Percentiles rank a stretch among this genome's conserved stretches.
phyloP scores from a whole-genome alignment of 2,888 invertebrate species.

The Seladonia tumulorum region DNA sequence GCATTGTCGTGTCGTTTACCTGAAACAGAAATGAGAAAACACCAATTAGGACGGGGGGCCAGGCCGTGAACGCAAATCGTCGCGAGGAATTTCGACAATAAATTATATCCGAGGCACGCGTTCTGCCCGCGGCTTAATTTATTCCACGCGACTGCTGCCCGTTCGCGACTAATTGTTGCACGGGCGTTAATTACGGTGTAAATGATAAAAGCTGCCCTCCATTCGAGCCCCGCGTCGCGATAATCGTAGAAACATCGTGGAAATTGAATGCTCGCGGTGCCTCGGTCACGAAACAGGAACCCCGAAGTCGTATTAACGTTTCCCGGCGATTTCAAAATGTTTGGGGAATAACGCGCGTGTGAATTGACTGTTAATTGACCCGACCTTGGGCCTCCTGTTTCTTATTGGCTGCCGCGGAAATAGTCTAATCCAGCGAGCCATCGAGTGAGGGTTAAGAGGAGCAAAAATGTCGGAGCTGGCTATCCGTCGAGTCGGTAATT shows the following conservation, averaged over 20 bases:
- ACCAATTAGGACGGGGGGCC: slow-evolving; percentile 6
- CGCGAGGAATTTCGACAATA: slow-evolving; percentile 21
- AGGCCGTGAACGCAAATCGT: slow-evolving; percentile 6
- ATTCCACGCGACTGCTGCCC: slow-evolving; percentile 57
- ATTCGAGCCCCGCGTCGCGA: slow-evolving; percentile 58
- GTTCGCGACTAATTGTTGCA: slow-evolving; percentile 65
- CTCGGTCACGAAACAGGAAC: slow-evolving; percentile 18
- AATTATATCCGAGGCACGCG: slow-evolving; percentile 33
- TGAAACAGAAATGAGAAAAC: slow-evolving; percentile 38
- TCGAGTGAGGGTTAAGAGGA: slow-evolving; percentile 31
- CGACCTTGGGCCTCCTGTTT: slow-evolving; percentile 23
- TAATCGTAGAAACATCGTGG: slow-evolving; percentile 62
- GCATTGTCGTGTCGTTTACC: slow-evolving; percentile 32
- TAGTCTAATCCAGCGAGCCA: slow-evolving; percentile 42
- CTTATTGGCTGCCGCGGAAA: slow-evolving; percentile 5
- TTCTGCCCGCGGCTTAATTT: slow-evolving; percentile 29
- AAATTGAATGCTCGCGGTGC: slow-evolving; percentile 37
- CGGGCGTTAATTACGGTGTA: slow-evolving; percentile 74
- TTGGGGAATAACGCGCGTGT: neutral
- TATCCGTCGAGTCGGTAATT: slow-evolving; percentile 74
- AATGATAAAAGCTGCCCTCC: slow-evolving; percentile 70
- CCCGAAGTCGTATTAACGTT: slow-evolving; percentile 10
- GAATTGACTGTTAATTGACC: slow-evolving; percentile 42
- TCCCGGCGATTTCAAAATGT: neutral
- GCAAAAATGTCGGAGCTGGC: slow-evolving; percentile 46